Base-by-base conservation (phyloP, 2,797 vertebrate species). In the Poecilia wingei region DNA sequence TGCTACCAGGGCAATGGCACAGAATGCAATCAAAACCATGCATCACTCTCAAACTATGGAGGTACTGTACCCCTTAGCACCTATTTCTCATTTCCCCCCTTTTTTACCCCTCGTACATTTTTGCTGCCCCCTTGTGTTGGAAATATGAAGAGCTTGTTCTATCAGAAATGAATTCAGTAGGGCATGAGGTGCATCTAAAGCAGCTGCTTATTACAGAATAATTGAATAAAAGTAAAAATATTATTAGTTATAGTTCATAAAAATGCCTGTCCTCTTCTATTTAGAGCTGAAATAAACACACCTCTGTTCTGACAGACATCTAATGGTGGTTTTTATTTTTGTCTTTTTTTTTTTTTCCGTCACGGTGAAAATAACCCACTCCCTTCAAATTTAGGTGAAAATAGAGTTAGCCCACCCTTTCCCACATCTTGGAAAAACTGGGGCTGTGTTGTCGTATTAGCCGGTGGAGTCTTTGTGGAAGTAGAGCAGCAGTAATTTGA, bases 11-110 rank as follows among this genome's bases (percentile, higher is more conserved):
- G 96, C 98, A 98, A 98, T 98, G 98, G 98, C 98, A 98, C 97
- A 98, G 98, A 99, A 99, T 99, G 98, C 98, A 98, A 99, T 99
- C 98, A 99, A 99, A 99, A 97, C 97, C 97, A 99, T 99, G 98
- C 98, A 99, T 97, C 98, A 99, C 98, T 99, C 98, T 97, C 98
- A 99, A 97, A 99, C 98, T 97, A 99, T 99, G 98, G 98, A 99
- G 98, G 98, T 99, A 99, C 97, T 98, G 98, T 99, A 99, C 97
- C 97, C 97, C 97, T 97, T 97, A 97, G 97, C 97, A 92, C 93
- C 92, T 94, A 94, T 93, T 92, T 94, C 87, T 93, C 88, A 91
- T 88, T 79, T 76, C 46, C 78, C 86, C 74, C 20, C 49, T 3
- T 53, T 53, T 16, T 12, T 39, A 75, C 55, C 82, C 55, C 59